These are phyloP conservation scores for Rhabdophis nuchalis DNA, from an alignment of 2,797 vertebrate genomes.

Conservation along the genomic window DNA sequence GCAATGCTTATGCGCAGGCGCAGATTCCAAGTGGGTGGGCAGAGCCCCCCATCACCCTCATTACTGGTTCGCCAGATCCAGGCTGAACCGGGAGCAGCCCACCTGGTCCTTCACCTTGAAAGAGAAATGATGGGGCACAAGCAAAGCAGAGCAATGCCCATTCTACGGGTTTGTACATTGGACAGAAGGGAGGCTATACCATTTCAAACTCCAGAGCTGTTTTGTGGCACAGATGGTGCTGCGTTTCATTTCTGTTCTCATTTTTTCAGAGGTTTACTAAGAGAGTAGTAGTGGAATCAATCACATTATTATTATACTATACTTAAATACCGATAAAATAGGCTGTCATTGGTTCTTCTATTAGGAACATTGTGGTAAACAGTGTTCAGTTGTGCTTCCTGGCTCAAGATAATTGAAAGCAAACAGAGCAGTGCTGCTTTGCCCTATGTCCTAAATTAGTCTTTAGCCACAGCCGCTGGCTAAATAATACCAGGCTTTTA, in stretches of 20 bases:
- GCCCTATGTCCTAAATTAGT: not conserved
- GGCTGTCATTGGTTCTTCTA: not conserved
- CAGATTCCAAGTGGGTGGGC: too few species aligned
- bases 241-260: not conserved
- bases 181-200: not conserved
- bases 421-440: not conserved
- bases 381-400: constrained; percentile 1
- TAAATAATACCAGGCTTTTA: not conserved
- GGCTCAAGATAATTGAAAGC: not conserved
- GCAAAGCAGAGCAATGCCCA: not conserved
- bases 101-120: not conserved
- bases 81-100: too few species aligned
- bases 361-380: constrained; percentile 30
- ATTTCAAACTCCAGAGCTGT: not conserved
- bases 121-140: not conserved
- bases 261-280: not conserved
- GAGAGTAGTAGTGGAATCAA: not conserved
- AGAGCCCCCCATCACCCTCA: too few species aligned
- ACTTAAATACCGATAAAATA: not conserved
- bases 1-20: too few species aligned
- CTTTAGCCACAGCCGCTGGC: not conserved
- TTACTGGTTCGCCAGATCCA: too few species aligned
- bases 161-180: not conserved
- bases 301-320: not conserved
- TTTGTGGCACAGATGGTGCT: not conserved